Conservation (phyloP, 2,888 invertebrate genomes). For the Drosophila neotestacea region DNA sequence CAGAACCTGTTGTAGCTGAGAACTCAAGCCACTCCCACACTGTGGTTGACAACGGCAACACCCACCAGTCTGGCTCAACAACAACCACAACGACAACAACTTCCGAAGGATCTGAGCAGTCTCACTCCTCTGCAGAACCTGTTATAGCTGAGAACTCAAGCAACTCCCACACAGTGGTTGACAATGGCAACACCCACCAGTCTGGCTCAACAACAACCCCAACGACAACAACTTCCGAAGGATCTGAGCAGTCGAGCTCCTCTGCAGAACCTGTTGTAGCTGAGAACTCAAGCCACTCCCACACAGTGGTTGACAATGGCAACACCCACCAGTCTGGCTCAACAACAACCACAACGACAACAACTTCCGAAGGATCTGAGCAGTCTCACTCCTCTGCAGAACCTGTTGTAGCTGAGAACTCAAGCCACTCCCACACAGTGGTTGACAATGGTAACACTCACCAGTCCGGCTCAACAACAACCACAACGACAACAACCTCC, state of each 20-base stretch:
- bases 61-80: slow-evolving; percentile 15
- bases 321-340: not conserved
- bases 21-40: not conserved
- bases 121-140: not conserved
- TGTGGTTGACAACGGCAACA: slow-evolving; percentile 14
- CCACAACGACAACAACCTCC: slow-evolving; percentile 12
- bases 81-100: slow-evolving; percentile 17
- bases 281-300: not conserved
- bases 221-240: not conserved
- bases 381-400: not conserved
- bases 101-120: not conserved
- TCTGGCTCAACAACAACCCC: slow-evolving; percentile 14
- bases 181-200: slow-evolving; percentile 1
- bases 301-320: slow-evolving; percentile 1
- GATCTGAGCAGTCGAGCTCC: not conserved
- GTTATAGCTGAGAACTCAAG: not conserved
- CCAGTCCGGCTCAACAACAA: slow-evolving; percentile 12
- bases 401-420: not conserved
- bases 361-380: not conserved
- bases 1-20: not conserved
- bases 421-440: not conserved
- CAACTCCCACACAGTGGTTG: not conserved
- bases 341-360: slow-evolving; percentile 7
- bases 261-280: not conserved
- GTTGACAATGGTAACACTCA: slow-evolving; percentile 3